Evolutionary conservation across 1,140 invertebrate genomes (phyloP).

Genomic region (Caenorhabditis elegans): WBcel235 BX284605.5:6164001-6164500

Average conservation of each 20-base stretch:
- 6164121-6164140: neutral
- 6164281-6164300: no score
- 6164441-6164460: constrained; percentile 1
- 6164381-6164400: no score
- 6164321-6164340: no score
- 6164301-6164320: no score
- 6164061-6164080: neutral
- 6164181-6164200: neutral
- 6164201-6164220: constrained; percentile 20
- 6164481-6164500: constrained; percentile 88
- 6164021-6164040: neutral
- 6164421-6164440: neutral
- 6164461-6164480: constrained; percentile 79
- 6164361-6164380: no score
- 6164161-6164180: constrained; percentile 5
- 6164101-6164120: constrained; percentile 32
- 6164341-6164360: no score
- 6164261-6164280: neutral
- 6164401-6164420: neutral
- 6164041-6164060: neutral
- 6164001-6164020: neutral
- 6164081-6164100: neutral
- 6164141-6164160: neutral
- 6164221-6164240: constrained; percentile 4
- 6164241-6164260: neutral